Conservation (phyloP, 2,888 invertebrate genomes). For the Drosophila emarginata region DNA sequence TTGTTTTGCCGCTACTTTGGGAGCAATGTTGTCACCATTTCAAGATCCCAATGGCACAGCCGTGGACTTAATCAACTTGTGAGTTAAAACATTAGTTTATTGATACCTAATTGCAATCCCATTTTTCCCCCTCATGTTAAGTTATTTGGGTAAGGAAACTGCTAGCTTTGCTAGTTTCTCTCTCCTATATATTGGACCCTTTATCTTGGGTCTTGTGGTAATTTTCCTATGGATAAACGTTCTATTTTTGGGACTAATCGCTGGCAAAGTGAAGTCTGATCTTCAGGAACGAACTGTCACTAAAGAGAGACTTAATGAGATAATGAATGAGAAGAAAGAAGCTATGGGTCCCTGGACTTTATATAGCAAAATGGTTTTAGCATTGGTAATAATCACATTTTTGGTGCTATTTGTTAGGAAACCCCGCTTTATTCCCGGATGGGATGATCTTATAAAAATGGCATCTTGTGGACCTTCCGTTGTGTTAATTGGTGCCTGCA, state of each 20-base stretch:
- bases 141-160: neutral
- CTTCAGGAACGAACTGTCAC: neutral
- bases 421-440: conserved; percentile 12
- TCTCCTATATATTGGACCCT: neutral
- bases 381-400: conserved; percentile 19
- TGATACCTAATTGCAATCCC: too few species aligned
- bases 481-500: conserved; percentile 4
- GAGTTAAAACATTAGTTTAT: neutral
- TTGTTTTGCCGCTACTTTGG: conserved; percentile 43
- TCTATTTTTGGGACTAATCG: conserved; percentile 38
- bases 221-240: conserved; percentile 51
- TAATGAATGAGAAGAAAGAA: conserved; percentile 16
- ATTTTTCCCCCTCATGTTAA: neutral
- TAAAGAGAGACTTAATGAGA: neutral
- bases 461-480: conserved; percentile 22
- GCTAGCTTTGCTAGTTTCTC: neutral
- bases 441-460: neutral
- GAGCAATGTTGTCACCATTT: conserved; percentile 47
- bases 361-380: neutral
- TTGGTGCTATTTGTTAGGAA: conserved; percentile 8
- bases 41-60: conserved; percentile 48
- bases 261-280: conserved; percentile 13
- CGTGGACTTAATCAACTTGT: conserved; percentile 5
- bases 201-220: conserved; percentile 26
- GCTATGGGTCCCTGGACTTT: conserved; percentile 35